These are phyloP conservation scores for Tribolium freemani DNA, from an alignment of 2,888 invertebrate genomes.

Conservation along the genomic window DNA sequence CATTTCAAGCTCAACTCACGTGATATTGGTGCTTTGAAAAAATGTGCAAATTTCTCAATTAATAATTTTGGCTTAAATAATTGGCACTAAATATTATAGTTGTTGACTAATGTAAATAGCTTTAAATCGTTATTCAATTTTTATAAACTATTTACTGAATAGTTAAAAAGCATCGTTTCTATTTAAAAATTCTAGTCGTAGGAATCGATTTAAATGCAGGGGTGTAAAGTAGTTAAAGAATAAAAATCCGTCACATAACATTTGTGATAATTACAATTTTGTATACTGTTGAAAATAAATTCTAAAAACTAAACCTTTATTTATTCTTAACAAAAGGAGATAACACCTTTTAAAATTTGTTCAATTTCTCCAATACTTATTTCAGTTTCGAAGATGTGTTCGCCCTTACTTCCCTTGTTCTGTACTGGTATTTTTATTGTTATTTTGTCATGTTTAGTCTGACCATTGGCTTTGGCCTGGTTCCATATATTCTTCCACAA, in stretches of 20 bases:
- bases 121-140: conserved; percentile 55
- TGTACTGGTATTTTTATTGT: conserved; percentile 63
- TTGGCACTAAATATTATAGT: conserved; percentile 51
- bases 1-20: conserved; percentile 54
- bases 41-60: conserved; percentile 46
- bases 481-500: conserved; percentile 64
- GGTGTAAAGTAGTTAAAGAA: conserved; percentile 43
- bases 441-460: conserved; percentile 62
- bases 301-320: conserved; percentile 43
- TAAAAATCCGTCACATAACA: conserved; percentile 63
- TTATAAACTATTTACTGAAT: conserved; percentile 50
- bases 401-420: conserved; percentile 49
- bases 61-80: conserved; percentile 52
- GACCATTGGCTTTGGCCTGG: conserved; percentile 62
- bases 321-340: not conserved
- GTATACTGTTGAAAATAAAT: conserved; percentile 63
- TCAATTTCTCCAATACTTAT: conserved; percentile 55
- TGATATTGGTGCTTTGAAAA: conserved; percentile 58
- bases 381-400: conserved; percentile 57
- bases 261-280: conserved; percentile 65
- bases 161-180: conserved; percentile 46
- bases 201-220: conserved; percentile 30
- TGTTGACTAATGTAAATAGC: conserved; percentile 49
- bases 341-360: conserved; percentile 3
- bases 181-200: conserved; percentile 41